Percentiles rank a stretch among this genome's conserved stretches.
These are phyloP conservation scores for Propithecus perrieri DNA, from an alignment of 2,797 vertebrate species.

Conservation along the genomic window DNA sequence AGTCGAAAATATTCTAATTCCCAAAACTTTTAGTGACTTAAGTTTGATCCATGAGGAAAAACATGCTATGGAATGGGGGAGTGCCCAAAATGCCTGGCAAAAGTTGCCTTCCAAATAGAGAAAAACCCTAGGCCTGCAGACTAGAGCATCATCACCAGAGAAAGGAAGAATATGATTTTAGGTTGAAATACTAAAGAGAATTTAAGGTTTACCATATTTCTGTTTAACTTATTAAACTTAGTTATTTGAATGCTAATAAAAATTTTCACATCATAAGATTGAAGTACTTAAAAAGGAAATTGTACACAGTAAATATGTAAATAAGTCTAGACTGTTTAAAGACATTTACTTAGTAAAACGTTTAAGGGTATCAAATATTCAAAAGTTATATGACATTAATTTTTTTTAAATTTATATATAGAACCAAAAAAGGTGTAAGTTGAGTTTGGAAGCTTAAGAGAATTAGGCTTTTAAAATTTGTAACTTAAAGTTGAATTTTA, in stretches of 20 bases:
- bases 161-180: neutral
- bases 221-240: neutral
- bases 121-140: neutral
- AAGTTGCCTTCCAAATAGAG: neutral
- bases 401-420: slow-evolving; percentile 11
- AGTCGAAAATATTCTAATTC: slow-evolving; percentile 15
- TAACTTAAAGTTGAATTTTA: neutral
- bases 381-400: neutral
- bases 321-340: neutral
- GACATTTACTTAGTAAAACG: neutral
- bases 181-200: neutral
- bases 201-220: neutral
- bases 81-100: neutral
- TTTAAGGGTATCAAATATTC: neutral
- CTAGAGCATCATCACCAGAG: neutral
- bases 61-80: neutral
- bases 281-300: slow-evolving; percentile 27
- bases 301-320: neutral
- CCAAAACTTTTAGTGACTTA: neutral
- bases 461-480: neutral
- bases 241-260: neutral
- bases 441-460: neutral
- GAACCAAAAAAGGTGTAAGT: neutral
- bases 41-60: neutral
- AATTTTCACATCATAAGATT: neutral